Conservation (phyloP, 92 coral and sea anemone genomes). For the Palythoa grandiflora region DNA sequence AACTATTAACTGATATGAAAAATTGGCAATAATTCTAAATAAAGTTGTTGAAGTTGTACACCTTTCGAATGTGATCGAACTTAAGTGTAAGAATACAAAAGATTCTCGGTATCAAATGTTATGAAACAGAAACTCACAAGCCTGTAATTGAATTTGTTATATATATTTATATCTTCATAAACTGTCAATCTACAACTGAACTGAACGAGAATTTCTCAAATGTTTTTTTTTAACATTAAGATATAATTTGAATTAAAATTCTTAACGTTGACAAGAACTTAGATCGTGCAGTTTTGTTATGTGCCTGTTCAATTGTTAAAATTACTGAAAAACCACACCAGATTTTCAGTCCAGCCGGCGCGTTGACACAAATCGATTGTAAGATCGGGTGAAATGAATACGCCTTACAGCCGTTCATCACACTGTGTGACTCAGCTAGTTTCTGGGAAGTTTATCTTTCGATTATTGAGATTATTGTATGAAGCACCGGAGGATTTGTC, state of each 20-base stretch:
- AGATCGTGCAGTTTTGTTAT: background rate
- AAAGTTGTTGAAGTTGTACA: too few relatives aligned
- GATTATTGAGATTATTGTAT: background rate
- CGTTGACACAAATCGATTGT: background rate
- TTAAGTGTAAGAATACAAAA: too few relatives aligned
- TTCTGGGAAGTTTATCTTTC: background rate
- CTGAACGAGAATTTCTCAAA: too few relatives aligned
- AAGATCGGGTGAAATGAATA: background rate
- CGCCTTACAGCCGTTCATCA: background rate
- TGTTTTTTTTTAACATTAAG: too few relatives aligned
- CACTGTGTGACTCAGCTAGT: background rate
- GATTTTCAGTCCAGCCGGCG: slow-evolving; percentile 8
- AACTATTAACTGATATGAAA: too few relatives aligned
- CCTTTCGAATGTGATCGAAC: too few relatives aligned
- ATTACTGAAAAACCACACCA: background rate
- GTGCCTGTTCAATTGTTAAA: background rate
- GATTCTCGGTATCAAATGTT: too few relatives aligned
- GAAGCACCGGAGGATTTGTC: background rate
- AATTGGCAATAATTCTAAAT: too few relatives aligned
- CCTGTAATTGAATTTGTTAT: too few relatives aligned
- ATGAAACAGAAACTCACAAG: too few relatives aligned
- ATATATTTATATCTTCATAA: too few relatives aligned
- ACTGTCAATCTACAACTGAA: too few relatives aligned
- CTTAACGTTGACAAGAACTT: background rate
- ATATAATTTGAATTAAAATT: background rate